These are phyloP conservation scores for Cataglyphis albicans DNA, from an alignment of 2,888 invertebrate species.

Conservation along the genomic window DNA sequence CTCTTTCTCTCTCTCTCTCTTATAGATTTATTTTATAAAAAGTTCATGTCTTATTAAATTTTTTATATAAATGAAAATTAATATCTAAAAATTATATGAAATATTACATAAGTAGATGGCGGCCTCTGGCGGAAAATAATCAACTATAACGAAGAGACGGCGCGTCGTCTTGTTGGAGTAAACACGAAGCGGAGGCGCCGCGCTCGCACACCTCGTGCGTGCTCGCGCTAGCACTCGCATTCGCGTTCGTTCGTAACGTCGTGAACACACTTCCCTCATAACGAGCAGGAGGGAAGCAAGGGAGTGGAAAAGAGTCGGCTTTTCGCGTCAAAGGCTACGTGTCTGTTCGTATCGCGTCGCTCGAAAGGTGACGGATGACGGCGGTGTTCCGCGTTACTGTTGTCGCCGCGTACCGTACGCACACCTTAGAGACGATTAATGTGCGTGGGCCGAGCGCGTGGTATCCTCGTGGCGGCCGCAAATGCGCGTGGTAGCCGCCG, in stretches of 20 bases:
- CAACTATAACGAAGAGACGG: conserved; percentile 24
- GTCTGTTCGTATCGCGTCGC: conserved; percentile 1
- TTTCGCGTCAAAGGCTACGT: not conserved
- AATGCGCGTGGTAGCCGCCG: conserved; percentile 78
- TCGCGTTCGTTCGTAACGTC: conserved; percentile 23
- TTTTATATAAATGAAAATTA: no score
- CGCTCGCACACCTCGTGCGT: conserved; percentile 67
- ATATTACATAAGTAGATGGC: not conserved
- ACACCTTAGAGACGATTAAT: conserved; percentile 75
- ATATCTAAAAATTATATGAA: not conserved
- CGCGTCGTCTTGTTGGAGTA: conserved; percentile 72
- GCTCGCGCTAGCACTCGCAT: conserved; percentile 60
- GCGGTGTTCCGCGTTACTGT: conserved; percentile 42
- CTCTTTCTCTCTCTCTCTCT: not conserved
- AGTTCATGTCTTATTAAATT: no score
- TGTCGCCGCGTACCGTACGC: conserved; percentile 50
- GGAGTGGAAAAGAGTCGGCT: not conserved
- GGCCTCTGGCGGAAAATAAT: not conserved
- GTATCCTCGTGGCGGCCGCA: conserved; percentile 81
- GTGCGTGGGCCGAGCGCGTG: conserved; percentile 80
- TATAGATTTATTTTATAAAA: not conserved
- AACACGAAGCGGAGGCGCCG: conserved; percentile 66
- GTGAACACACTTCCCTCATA: not conserved
- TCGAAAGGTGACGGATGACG: conserved; percentile 36
- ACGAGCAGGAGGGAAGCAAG: not conserved